Base-by-base conservation (phyloP, 2,113 vertebrate genomes). In the Cololabis saira region DNA sequence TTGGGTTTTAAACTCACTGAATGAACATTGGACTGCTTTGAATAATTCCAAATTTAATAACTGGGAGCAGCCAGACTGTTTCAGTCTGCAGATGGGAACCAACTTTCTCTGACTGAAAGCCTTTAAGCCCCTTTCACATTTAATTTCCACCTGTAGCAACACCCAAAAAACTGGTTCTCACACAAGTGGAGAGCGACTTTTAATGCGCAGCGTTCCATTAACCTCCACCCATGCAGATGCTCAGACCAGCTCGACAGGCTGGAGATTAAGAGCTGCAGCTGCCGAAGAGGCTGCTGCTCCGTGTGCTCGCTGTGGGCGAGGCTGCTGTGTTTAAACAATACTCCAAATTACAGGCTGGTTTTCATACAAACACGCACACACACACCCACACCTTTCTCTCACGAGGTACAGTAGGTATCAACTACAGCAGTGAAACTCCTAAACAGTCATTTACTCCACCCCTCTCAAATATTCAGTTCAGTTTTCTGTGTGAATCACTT, bases 321-420 rank as follows among this genome's bases (percentile, higher is more conserved):
- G 88, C 75, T 30, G 1, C 67, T 51, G 71, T 70, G 64, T 78
- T 70, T 80, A 33, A 83, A 68, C 78, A 85, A 87, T 81, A 82
- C 77, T 73, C 81, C 70, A 82, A 86, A 90, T 66, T 65, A 44
- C 64, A 42, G 75, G 56, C 64, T 84, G 62, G 54, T 57, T 64
- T 50, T 19, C 37, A 50, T n/a, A 53, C 55, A 21, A 24, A 37
- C 33, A 37, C 33, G 30, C 27, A 45, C 33, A 70, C 58, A 27
- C 24, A 27, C 24, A 27, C 33, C 5, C 33, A 76, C 48, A 50
- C 61, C 21, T 74, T 66, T 77, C 52, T 42, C 63, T 63, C 61
- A 53, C 40, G 42, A 59, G 58, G 42, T 51, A 37, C 9, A 21
- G 19, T 67, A 55, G 30, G 45, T 65, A 24, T 59, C 62, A 71